Evolutionary conservation across 2,888 invertebrate genomes (phyloP).

Genomic region (Limenitis arthemis): DNA sequence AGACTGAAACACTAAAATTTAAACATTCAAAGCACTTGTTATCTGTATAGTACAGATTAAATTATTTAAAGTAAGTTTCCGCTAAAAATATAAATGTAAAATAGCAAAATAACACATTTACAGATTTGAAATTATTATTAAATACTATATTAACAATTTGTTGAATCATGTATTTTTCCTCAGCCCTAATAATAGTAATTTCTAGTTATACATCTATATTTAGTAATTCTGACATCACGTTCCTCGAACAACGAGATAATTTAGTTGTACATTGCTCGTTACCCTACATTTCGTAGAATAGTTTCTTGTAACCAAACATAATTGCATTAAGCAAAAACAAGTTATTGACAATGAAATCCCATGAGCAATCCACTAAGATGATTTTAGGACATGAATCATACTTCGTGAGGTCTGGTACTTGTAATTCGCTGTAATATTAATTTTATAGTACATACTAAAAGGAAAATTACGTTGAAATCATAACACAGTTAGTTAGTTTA

Average conservation of each 20-base stretch:
- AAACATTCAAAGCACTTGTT: no score
- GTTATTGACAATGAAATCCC: constrained; percentile 50
- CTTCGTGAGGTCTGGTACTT: background rate
- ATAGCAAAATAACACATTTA: no score
- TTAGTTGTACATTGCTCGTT: constrained; percentile 28
- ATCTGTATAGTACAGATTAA: no score
- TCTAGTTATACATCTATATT: constrained; percentile 17
- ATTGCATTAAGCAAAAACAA: constrained; percentile 55
- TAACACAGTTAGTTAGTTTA: no score
- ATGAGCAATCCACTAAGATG: constrained; percentile 52
- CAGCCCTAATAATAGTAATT: constrained; percentile 12
- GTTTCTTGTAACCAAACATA: constrained; percentile 36
- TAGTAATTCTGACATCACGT: constrained; percentile 22
- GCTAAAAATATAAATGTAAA: no score
- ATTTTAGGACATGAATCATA: constrained; percentile 46
- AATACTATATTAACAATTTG: background rate
- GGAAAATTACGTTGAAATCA: background rate
- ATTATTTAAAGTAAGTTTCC: no score
- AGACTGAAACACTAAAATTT: no score
- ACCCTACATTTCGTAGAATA: constrained; percentile 34
- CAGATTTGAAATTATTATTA: background rate
- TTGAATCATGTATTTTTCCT: background rate
- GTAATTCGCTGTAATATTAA: background rate
- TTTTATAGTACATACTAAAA: background rate
- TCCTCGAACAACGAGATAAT: constrained; percentile 30